A percentile compares a stretch with the other conserved stretches of the same genome.
phyloP scores from a whole-genome alignment of 1,140 invertebrate species.

The Drosophila lacteicornis region DNA sequence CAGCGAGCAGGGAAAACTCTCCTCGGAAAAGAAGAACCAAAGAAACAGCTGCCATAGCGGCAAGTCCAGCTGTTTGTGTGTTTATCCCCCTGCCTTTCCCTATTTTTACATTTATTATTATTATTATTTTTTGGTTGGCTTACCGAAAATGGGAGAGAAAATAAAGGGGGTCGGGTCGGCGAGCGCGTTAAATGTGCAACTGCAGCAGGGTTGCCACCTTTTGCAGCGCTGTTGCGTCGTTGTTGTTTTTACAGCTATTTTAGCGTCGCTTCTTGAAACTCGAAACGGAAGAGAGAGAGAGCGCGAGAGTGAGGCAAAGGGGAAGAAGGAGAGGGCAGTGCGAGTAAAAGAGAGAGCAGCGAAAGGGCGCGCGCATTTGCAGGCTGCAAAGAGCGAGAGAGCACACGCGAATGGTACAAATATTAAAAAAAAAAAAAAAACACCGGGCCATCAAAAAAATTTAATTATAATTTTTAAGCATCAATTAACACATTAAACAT shows the following conservation, averaged over 20 bases:
- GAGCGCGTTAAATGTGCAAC: slow-evolving; percentile 9
- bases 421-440: neutral
- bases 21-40: neutral
- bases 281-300: slow-evolving; percentile 33
- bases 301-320: neutral
- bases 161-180: neutral
- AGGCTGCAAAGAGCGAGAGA: slow-evolving; percentile 26
- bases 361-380: slow-evolving; percentile 51
- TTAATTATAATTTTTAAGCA: slow-evolving; percentile 40
- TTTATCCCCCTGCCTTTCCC: neutral
- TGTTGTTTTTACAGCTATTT: slow-evolving; percentile 40
- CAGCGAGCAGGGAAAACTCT: neutral
- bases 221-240: slow-evolving; percentile 34
- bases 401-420: neutral
- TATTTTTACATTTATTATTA: neutral
- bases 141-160: no score
- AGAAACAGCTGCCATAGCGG: slow-evolving; percentile 33
- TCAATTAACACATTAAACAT: slow-evolving; percentile 26
- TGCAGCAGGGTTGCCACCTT: slow-evolving; percentile 46
- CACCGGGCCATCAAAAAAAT: slow-evolving; percentile 10
- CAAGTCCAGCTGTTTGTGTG: slow-evolving; percentile 25
- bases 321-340: neutral
- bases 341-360: slow-evolving; percentile 16
- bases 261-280: slow-evolving; percentile 43
- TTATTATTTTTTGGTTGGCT: no score